Evolutionary conservation across 1,140 invertebrate species (phyloP).

Genomic region (Cyclargus thomasi): DNA sequence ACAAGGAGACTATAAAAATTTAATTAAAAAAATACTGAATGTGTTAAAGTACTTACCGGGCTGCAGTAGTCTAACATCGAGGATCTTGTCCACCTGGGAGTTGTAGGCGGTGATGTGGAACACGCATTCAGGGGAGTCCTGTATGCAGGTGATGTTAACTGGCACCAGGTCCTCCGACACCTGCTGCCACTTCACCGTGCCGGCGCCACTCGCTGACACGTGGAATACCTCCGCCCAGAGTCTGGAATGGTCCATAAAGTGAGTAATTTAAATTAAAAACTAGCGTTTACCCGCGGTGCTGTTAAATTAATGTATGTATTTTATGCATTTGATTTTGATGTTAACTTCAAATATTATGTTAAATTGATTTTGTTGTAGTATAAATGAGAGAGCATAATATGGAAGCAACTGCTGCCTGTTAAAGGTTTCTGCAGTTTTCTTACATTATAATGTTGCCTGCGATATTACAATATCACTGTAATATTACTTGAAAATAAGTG

Average conservation of each 20-base stretch:
- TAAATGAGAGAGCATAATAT: too few species aligned
- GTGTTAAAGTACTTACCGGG: slow-evolving; percentile 82
- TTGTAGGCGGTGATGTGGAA: slow-evolving; percentile 99
- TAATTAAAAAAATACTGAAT: too few species aligned
- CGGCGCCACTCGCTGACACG: slow-evolving; percentile 91
- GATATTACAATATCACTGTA: too few species aligned
- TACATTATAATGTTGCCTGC: too few species aligned
- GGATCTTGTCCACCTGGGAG: slow-evolving; percentile 97
- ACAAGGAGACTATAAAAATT: neutral
- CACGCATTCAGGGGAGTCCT: slow-evolving; percentile 95
- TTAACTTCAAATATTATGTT: too few species aligned
- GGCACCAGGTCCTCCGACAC: slow-evolving; percentile 98
- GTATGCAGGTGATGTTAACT: slow-evolving; percentile 97
- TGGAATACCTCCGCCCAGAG: slow-evolving; percentile 98
- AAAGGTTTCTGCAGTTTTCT: too few species aligned
- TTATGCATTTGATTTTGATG: too few species aligned
- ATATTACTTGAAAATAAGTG: too few species aligned
- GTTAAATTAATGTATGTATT: too few species aligned
- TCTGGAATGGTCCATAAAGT: slow-evolving; percentile 74
- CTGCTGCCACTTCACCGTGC: slow-evolving; percentile 96
- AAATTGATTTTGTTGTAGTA: too few species aligned
- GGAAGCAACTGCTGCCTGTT: too few species aligned
- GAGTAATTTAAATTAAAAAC: neutral
- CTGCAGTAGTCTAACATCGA: slow-evolving; percentile 96
- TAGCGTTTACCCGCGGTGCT: too few species aligned